Conservation (phyloP, 2,888 invertebrate species). For the Trissolcus japonicus region DNA sequence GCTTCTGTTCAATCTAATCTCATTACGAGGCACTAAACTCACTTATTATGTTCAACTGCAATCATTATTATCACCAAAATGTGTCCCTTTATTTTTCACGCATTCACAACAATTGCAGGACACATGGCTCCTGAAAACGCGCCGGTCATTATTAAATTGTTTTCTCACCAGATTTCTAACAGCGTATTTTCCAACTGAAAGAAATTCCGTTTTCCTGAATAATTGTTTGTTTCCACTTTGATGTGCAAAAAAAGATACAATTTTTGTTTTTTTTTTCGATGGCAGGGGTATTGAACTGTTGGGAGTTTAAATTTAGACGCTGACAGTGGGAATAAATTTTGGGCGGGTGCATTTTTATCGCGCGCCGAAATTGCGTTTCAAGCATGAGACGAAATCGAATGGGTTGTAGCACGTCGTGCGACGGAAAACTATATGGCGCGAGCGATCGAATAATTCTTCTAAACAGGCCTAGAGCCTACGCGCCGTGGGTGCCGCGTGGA, state of each 20-base stretch:
- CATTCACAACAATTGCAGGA: too few species aligned
- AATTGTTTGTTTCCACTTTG: too few species aligned
- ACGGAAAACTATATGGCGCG: constrained; percentile 56
- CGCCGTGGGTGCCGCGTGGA: constrained; percentile 64
- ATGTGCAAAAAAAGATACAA: background rate
- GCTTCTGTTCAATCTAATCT: constrained; percentile 48
- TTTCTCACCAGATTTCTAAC: too few species aligned
- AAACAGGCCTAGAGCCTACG: constrained; percentile 61
- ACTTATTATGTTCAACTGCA: constrained; percentile 21
- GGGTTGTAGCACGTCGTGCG: constrained; percentile 43
- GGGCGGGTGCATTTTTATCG: constrained; percentile 36
- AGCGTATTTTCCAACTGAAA: too few species aligned
- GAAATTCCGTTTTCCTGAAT: too few species aligned
- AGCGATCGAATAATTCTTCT: constrained; percentile 61
- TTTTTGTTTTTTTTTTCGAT: background rate
- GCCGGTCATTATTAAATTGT: too few species aligned
- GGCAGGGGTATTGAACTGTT: constrained; percentile 21
- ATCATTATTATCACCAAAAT: too few species aligned
- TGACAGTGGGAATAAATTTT: constrained; percentile 23
- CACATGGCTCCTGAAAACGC: too few species aligned
- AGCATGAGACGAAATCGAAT: constrained; percentile 43
- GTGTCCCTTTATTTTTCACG: too few species aligned
- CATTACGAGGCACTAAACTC: constrained; percentile 31
- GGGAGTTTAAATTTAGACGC: constrained; percentile 12
- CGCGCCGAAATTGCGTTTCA: constrained; percentile 35